A percentile compares a stretch with the other conserved stretches of the same genome.
Conservation (phyloP, 2,797 vertebrate species). For the Caiman crocodilus region DNA sequence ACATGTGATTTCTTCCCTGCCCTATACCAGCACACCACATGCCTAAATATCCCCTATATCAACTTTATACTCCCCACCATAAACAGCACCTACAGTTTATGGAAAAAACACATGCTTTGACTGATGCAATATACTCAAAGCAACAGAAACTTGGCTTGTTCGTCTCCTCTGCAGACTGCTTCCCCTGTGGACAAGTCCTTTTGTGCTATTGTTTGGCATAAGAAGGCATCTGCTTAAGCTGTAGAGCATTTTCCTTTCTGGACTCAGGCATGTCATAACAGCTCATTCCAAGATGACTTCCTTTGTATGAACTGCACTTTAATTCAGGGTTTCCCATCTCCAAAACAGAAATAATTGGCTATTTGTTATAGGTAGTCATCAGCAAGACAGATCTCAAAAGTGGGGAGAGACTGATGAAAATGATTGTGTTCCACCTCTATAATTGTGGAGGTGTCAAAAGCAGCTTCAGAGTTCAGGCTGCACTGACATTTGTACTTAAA, state of each 20-base stretch:
- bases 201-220: neutral
- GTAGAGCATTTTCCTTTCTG: neutral
- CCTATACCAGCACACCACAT: neutral
- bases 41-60: neutral
- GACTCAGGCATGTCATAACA: neutral
- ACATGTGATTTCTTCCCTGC: neutral
- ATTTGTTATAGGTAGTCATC: rapidly evolving
- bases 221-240: neutral
- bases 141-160: neutral
- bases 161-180: neutral
- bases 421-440: neutral
- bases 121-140: neutral
- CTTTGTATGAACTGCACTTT: neutral
- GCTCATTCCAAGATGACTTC: neutral
- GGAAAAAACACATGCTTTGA: neutral
- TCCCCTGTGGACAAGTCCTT: neutral
- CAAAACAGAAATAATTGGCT: neutral
- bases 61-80: too few relatives aligned
- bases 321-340: neutral
- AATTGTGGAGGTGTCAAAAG: neutral
- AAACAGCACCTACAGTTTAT: neutral
- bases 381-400: neutral
- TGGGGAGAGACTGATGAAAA: neutral
- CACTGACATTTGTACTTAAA: neutral
- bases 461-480: neutral